phyloP scores from a whole-genome alignment of 2,888 invertebrate species.

The Cephus pulcher region DNA sequence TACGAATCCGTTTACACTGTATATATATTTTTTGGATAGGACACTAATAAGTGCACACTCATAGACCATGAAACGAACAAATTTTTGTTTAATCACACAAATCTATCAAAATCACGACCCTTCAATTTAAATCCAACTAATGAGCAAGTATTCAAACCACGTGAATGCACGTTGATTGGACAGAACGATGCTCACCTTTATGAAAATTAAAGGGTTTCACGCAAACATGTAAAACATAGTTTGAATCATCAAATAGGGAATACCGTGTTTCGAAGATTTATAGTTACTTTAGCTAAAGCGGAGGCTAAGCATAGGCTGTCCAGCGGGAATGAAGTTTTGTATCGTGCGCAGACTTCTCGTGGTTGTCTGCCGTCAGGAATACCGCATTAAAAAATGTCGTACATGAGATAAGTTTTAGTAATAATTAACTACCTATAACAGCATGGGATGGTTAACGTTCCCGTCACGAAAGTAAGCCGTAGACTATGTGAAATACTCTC shows the following conservation, averaged over 20 bases:
- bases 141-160: constrained; percentile 25
- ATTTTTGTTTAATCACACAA: neutral
- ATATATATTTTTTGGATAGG: neutral
- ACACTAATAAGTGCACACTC: neutral
- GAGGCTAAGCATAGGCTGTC: neutral
- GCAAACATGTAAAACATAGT: neutral
- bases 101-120: neutral
- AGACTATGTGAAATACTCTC: neutral
- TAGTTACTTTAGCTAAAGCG: neutral
- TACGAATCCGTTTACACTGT: neutral
- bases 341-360: neutral
- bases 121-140: constrained; percentile 35
- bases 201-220: constrained; percentile 7
- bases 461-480: neutral
- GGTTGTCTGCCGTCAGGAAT: neutral
- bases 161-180: constrained; percentile 39
- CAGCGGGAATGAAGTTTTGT: neutral
- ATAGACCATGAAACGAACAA: neutral
- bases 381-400: neutral
- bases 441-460: neutral
- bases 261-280: neutral
- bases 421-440: neutral
- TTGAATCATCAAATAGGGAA: neutral
- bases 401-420: neutral
- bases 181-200: constrained; percentile 25